Evolutionary conservation across 1,140 invertebrate species (phyloP).

Genomic region (Panonychus citri): DNA sequence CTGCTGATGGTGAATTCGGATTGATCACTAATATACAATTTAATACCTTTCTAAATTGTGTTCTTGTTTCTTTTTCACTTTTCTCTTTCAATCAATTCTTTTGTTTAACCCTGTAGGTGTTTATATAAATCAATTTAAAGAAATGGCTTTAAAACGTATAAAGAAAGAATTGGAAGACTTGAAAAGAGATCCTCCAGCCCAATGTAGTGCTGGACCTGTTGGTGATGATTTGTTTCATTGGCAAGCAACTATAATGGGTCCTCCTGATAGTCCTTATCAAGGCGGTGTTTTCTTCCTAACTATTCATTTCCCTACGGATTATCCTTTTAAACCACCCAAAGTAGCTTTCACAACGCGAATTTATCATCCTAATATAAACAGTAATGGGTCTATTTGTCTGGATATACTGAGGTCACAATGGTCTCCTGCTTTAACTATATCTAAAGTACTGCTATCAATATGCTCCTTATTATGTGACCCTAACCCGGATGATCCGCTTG

Average conservation of each 20-base stretch:
- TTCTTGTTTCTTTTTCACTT: no score
- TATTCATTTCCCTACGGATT: conserved; percentile 97
- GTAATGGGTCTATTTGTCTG: conserved; percentile 81
- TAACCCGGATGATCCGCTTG: conserved; percentile 52
- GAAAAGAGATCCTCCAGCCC: conserved; percentile 91
- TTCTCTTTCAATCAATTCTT: no score
- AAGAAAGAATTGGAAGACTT: conserved; percentile 96
- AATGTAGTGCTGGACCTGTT: conserved; percentile 91
- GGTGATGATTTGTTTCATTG: conserved; percentile 77
- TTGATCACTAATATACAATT: no score
- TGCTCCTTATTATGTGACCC: conserved; percentile 85
- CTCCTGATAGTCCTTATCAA: conserved; percentile 80
- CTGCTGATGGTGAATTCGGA: no score
- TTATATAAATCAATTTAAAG: no score
- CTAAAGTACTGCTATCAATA: conserved; percentile 78
- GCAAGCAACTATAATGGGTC: conserved; percentile 88
- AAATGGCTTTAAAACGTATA: conserved; percentile 86
- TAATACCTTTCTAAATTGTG: no score
- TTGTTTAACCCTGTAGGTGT: no score
- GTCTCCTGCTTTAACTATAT: conserved; percentile 82
- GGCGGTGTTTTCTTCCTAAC: conserved; percentile 98
- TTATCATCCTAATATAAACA: conserved; percentile 93
- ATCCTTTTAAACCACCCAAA: conserved; percentile 89
- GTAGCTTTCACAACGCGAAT: conserved; percentile 87
- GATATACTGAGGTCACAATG: conserved; percentile 90